Percentiles rank a stretch among this genome's conserved stretches.
These are phyloP conservation scores for Pandemis cinnamomeana DNA, from an alignment of 2,888 invertebrate species.

Conservation along the genomic window DNA sequence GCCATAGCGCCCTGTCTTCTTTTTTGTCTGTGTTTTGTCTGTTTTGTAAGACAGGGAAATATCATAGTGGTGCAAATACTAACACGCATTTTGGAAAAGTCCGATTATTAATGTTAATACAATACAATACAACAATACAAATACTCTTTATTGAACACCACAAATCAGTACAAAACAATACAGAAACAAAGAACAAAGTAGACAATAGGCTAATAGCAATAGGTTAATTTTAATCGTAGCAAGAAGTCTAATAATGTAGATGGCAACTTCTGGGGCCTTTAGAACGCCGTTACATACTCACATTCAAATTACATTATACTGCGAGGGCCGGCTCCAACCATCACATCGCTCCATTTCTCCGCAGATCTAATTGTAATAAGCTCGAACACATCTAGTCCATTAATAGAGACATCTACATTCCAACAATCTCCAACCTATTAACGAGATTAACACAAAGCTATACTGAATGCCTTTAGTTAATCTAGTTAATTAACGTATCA, in stretches of 20 bases:
- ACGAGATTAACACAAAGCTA: constrained; percentile 14
- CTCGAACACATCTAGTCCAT: constrained; percentile 29
- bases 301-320: neutral
- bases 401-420: constrained; percentile 30
- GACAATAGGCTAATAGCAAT: no score
- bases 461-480: constrained; percentile 15
- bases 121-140: no score
- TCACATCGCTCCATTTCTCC: neutral
- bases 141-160: no score
- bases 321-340: neutral
- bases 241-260: neutral
- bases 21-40: no score
- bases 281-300: neutral
- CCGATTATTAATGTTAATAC: no score
- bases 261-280: neutral
- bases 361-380: constrained; percentile 27
- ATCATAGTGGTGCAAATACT: no score
- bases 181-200: no score
- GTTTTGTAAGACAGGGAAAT: no score
- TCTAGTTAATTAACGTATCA: constrained; percentile 7
- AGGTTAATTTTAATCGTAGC: neutral
- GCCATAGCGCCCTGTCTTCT: no score
- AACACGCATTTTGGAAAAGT: no score
- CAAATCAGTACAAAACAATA: no score
- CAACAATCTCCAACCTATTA: neutral